These are phyloP conservation scores for Papilio aristodemus DNA, from an alignment of 1,140 invertebrate species.

Conservation along the genomic window DNA sequence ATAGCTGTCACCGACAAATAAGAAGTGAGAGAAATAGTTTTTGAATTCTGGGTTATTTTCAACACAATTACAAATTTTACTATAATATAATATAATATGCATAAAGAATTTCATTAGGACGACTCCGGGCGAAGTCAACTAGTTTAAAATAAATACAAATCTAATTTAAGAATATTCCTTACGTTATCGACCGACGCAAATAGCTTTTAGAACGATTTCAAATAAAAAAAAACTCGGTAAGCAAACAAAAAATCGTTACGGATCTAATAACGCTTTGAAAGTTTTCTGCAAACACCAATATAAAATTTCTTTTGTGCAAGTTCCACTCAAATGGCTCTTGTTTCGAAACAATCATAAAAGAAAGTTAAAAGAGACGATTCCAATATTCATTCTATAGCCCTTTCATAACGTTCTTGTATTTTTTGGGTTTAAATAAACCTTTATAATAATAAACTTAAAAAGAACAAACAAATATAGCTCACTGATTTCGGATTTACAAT, in stretches of 20 bases:
- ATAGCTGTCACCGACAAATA: too few species aligned
- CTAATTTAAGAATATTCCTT: background rate
- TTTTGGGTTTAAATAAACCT: background rate
- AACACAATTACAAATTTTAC: too few species aligned
- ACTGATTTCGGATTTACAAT: background rate
- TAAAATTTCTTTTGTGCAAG: conserved; percentile 19
- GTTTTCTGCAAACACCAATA: conserved; percentile 20
- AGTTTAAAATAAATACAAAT: background rate
- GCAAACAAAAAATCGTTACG: background rate
- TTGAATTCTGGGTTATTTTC: too few species aligned
- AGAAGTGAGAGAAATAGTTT: too few species aligned
- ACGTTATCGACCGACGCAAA: background rate
- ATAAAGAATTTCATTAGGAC: background rate
- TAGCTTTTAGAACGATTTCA: conserved; percentile 9
- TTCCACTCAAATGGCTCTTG: conserved; percentile 18
- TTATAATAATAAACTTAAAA: background rate
- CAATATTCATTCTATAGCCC: conserved; percentile 7
- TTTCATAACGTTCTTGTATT: background rate
- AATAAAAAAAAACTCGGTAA: conserved; percentile 16
- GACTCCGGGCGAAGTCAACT: too few species aligned
- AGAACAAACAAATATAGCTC: too few species aligned
- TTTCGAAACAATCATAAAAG: conserved; percentile 22
- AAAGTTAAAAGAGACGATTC: conserved; percentile 17
- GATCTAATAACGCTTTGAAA: conserved; percentile 20
- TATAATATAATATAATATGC: background rate